Evolutionary conservation across 1,140 invertebrate genomes (phyloP), one percentile per base, ranked within the genome.

Genomic region (Zaprionus kolodkinae): DNA sequence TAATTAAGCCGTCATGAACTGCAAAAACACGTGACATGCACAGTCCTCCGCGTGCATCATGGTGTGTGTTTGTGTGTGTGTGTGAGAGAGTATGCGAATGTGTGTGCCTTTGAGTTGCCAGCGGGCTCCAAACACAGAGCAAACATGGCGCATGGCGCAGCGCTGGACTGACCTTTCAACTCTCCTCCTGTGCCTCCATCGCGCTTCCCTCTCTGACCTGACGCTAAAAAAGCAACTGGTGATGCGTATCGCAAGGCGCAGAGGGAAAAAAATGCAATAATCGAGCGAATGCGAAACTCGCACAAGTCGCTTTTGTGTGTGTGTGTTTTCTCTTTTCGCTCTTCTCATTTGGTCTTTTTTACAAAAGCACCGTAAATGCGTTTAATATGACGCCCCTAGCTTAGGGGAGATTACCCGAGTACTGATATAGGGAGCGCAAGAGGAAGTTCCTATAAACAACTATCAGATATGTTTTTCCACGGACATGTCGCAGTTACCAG

Each of bases 1-100:
- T 80, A 80, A 80, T 80, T 80, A 80, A 78, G 78, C 78, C 78
- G 76, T 80, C 78, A 80, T 78, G 76, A 80, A 80, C 78, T 80
- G 78, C 71, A 80, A 75, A 71, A 78, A 57, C 78, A 80, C 63
- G 76, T 80, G 78, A 80, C 78, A 78, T 78, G 69, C 54, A 77
- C 67, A 70, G 33, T 21, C 17, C 12, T 25, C 25, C 36, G 13
- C 52, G 62, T 52, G 45, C 27, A 54, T 35, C 38, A 35, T 17
- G 33, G 45, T 38, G 45, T 61, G 56, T 62, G 40, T 52, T 21
- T 66, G 12, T 60, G 52, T 54, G 33, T 40, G 56, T 40, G 36
- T 50, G 45, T 30, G 45, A 56, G 56, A 56, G 33, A 43, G 35
- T 71, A 5, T 72, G 43, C 21, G 30, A 40, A 12, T 54, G n/a